These are phyloP conservation scores for Remorina albescens DNA, from an alignment of 2,797 vertebrate genomes.

Conservation along the genomic window DNA sequence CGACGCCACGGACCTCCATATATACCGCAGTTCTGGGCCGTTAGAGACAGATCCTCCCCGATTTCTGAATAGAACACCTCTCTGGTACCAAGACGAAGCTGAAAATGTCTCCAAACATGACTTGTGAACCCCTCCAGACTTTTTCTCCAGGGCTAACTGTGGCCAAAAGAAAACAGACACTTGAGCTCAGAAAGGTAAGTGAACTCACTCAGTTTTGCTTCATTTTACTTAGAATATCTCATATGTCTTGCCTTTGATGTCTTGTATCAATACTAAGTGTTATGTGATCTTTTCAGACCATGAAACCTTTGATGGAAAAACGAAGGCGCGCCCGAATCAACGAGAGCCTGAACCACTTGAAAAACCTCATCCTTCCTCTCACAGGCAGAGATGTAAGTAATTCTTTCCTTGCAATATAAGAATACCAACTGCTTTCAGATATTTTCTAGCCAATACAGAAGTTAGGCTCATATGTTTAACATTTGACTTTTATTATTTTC, in stretches of 20 bases:
- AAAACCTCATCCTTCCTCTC: constrained; percentile 89
- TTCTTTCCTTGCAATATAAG: neutral
- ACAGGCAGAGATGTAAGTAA: constrained; percentile 88
- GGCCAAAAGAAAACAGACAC: constrained; percentile 82
- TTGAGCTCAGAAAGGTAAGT: constrained; percentile 89
- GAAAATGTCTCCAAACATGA: constrained; percentile 79
- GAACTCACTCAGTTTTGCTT: neutral
- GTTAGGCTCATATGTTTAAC: constrained; percentile 23
- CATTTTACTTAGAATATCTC: neutral
- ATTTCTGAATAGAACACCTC: constrained; percentile 31
- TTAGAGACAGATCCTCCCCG: constrained; percentile 53
- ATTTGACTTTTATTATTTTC: neutral
- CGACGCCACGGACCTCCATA: constrained; percentile 78
- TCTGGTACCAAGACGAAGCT: constrained; percentile 31
- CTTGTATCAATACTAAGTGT: constrained; percentile 33
- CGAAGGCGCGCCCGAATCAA: constrained; percentile 91
- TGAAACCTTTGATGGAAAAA: constrained; percentile 90
- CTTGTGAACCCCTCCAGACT: constrained; percentile 55
- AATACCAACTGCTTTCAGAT: accelerated
- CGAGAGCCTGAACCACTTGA: constrained; percentile 87
- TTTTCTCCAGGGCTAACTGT: constrained; percentile 74
- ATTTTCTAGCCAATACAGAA: accelerated
- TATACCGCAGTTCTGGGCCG: constrained; percentile 65
- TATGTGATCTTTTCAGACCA: constrained; percentile 78
- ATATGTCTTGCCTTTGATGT: neutral